Conservation (phyloP, 1,140 invertebrate species). For the Bicyclus anynana region DNA sequence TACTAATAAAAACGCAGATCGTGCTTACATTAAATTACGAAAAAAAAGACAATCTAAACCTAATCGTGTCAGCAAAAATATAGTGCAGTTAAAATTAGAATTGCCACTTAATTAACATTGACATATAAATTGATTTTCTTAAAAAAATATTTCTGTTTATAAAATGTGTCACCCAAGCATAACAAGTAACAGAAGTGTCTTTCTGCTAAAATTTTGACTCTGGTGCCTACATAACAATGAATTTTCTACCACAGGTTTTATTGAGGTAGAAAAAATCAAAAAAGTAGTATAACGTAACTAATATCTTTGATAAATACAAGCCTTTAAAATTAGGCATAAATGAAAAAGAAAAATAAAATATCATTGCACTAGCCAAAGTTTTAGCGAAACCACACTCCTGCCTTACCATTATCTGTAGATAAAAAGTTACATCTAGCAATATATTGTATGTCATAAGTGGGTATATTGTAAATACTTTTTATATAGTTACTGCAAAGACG, state of each 20-base stretch:
- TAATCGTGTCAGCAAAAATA: slow-evolving; percentile 76
- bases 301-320: slow-evolving; percentile 13
- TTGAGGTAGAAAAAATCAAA: slow-evolving; percentile 13
- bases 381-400: slow-evolving; percentile 43
- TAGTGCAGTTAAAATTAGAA: slow-evolving; percentile 74
- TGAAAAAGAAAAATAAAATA: slow-evolving; percentile 1
- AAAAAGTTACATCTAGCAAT: slow-evolving; percentile 66
- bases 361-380: slow-evolving; percentile 25
- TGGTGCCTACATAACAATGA: slow-evolving; percentile 6
- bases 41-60: slow-evolving; percentile 67
- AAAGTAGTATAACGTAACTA: slow-evolving; percentile 7
- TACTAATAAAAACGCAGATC: slow-evolving; percentile 74
- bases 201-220: slow-evolving; percentile 39
- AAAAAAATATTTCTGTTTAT: slow-evolving; percentile 76
- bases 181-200: slow-evolving; percentile 53
- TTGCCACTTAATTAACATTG: slow-evolving; percentile 74
- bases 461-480: slow-evolving; percentile 73
- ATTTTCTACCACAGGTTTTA: background rate
- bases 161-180: slow-evolving; percentile 71
- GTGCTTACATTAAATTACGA: slow-evolving; percentile 73
- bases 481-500: slow-evolving; percentile 66
- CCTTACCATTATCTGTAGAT: slow-evolving; percentile 64
- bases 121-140: slow-evolving; percentile 72
- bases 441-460: slow-evolving; percentile 68
- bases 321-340: slow-evolving; percentile 8